Evolutionary conservation across 2,113 vertebrate genomes (phyloP).

Genomic region (Microcebus murinus): DNA sequence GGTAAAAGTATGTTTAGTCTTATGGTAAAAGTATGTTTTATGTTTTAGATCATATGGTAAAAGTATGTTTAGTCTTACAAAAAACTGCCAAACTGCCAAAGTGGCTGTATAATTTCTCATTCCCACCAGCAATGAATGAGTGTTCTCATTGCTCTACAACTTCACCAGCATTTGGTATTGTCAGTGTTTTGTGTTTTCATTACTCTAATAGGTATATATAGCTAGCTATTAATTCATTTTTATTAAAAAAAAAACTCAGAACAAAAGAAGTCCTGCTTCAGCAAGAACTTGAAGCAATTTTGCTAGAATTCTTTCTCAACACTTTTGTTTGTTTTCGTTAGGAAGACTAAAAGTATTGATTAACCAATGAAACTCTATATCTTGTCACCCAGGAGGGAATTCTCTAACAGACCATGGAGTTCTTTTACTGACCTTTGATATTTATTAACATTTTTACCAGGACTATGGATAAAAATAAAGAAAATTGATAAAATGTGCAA

Average conservation of each 20-base stretch:
- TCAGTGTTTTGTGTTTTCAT: neutral
- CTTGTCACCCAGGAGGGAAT: neutral
- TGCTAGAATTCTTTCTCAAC: neutral
- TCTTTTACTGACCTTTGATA: neutral
- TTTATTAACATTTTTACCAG: slow-evolving; percentile 1
- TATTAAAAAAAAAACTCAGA: neutral
- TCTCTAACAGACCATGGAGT: neutral
- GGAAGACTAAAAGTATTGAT: neutral
- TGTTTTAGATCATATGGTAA: neutral
- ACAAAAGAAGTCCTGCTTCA: neutral
- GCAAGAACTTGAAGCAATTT: neutral
- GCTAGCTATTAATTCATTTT: neutral
- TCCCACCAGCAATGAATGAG: neutral
- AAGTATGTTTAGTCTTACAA: neutral
- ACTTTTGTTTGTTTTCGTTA: neutral
- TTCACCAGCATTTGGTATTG: neutral
- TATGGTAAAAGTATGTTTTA: neutral
- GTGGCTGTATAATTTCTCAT: neutral
- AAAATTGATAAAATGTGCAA: neutral
- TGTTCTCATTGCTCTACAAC: neutral
- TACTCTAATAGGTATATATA: neutral
- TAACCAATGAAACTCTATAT: neutral
- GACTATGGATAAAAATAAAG: neutral
- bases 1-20: neutral
- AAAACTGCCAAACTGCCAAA: neutral